Base-by-base conservation (phyloP, 1,140 invertebrate species). In the Bicyclus anynana region DNA sequence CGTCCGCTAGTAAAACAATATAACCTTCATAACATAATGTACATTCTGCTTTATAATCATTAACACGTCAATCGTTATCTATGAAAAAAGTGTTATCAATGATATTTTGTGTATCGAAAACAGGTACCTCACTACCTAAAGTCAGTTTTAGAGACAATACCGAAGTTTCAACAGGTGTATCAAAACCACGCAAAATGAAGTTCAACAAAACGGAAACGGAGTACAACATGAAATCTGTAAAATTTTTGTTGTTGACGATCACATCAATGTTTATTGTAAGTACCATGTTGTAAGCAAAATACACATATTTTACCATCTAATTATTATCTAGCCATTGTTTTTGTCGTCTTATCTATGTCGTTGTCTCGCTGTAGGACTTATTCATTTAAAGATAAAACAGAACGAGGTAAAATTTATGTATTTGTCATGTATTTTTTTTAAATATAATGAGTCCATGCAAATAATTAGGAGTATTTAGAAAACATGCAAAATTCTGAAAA, bases 261-360 rank as follows among this genome's bases (percentile, higher is more conserved):
- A 88, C 85, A 0, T 65, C 77, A 1, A 86, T 88, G 83, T 88
- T 88, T 68, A 78, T 86, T 46, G 85, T 88, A 66, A 86, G 85
- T 88, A 72, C 13, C 29, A 33, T n/a, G n/a, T n/a, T n/a, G n/a
- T n/a, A n/a, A n/a, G n/a, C n/a, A n/a, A n/a, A n/a, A n/a, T n/a
- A n/a, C n/a, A n/a, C n/a, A n/a, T n/a, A n/a, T 6, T 33, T 33
- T 12, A 33, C 5, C 29, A 33, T 12, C n/a, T 6, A 33, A 4
- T 33, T 23, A 23, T 23, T 23, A 23, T 23, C 23, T 23, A 23
- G 23, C 12, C 10, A 33, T 33, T 33, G 29, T 33, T 33, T 33
- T 12, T 12, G 29, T 33, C 7, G 1, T 33, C 29, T 33, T 33
- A 33, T 33, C 29, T 33, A 7, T 33, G 3, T 3, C 2, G 3